Evolutionary conservation across 2,113 vertebrate genomes (phyloP).

Genomic region (Carassius auratus): DNA sequence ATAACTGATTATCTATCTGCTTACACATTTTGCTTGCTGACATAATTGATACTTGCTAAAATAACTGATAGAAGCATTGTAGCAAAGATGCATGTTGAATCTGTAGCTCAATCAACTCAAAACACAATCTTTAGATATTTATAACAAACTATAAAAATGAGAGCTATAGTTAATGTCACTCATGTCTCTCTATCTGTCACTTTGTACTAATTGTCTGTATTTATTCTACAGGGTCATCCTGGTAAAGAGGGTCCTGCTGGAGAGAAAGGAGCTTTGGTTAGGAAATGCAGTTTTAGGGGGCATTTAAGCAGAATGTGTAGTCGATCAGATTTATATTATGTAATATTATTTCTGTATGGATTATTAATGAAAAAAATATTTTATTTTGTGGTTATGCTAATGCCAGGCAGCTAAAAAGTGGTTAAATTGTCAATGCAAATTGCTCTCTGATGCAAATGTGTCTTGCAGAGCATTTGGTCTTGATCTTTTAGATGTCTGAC

Average conservation of each 20-base stretch:
- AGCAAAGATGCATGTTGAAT: not conserved
- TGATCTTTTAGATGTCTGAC: not conserved
- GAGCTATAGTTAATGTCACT: not conserved
- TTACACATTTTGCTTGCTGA: not conserved
- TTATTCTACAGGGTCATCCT: slow-evolving; percentile 86
- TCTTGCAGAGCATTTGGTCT: too few relatives aligned
- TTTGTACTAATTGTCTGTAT: not conserved
- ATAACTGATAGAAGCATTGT: not conserved
- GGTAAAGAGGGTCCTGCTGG: slow-evolving; percentile 98
- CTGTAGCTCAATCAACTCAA: too few relatives aligned
- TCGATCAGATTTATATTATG: too few relatives aligned
- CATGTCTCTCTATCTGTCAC: not conserved
- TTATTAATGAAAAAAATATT: too few relatives aligned
- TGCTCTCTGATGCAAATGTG: too few relatives aligned
- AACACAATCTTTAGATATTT: not conserved
- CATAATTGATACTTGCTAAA: not conserved
- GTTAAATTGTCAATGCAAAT: too few relatives aligned
- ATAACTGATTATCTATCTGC: not conserved
- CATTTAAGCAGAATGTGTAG: not conserved
- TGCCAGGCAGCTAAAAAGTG: too few relatives aligned
- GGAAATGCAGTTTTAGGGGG: slow-evolving; percentile 55
- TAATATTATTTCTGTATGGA: not conserved
- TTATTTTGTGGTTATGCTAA: too few relatives aligned
- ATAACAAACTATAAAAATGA: not conserved
- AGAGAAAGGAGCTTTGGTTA: slow-evolving; percentile 92